Percentiles rank a stretch among this genome's conserved stretches.
Conservation (phyloP, 37 sponge, comb jelly and placozoan genomes). For the Hormiphora californensis region DNA sequence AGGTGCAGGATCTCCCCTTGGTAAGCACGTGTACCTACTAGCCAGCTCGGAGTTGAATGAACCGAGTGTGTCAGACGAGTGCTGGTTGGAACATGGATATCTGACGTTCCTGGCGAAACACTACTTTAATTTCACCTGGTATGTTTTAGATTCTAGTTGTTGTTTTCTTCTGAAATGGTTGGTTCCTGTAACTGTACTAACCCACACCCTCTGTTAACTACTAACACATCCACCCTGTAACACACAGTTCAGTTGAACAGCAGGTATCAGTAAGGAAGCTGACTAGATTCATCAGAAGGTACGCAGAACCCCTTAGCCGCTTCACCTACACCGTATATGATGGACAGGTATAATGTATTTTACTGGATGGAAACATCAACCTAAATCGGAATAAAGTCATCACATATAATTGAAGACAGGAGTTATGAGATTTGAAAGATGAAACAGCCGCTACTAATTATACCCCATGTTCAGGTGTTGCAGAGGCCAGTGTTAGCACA, state of each 20-base stretch:
- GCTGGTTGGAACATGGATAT: conserved; percentile 3
- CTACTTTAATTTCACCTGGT: conserved; percentile 20
- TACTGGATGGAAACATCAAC: too few relatives aligned
- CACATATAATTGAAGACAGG: too few relatives aligned
- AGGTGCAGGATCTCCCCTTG: neutral
- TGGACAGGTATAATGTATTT: too few relatives aligned
- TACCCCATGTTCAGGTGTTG: neutral
- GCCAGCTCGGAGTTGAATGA: neutral
- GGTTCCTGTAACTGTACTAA: neutral
- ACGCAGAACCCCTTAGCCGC: neutral
- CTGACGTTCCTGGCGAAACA: conserved; percentile 27
- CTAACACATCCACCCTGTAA: too few relatives aligned
- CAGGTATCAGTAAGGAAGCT: neutral
- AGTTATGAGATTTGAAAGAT: too few relatives aligned
- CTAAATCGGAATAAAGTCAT: too few relatives aligned
- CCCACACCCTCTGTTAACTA: neutral
- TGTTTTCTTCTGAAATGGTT: neutral
- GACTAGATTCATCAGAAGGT: neutral
- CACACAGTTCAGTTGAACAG: neutral
- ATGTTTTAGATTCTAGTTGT: neutral
- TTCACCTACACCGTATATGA: conserved; percentile 17
- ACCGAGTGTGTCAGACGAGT: neutral
- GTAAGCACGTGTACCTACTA: neutral
- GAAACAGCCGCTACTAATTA: neutral
- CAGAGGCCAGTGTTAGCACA: conserved; percentile 7